Conservation (phyloP, 2,888 invertebrate species). For the Pachydiplax longipennis region DNA sequence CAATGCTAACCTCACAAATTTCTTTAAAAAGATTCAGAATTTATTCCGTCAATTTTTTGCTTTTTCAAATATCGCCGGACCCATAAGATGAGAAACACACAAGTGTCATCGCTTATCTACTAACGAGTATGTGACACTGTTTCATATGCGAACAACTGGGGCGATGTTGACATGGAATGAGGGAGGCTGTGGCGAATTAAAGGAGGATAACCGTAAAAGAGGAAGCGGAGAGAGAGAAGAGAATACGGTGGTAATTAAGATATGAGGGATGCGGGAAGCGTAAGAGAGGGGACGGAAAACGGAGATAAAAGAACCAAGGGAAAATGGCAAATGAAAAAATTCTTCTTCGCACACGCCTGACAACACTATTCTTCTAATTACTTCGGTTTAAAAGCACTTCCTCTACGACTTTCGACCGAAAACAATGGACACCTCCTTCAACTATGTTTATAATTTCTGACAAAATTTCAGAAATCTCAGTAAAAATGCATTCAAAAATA, state of each 20-base stretch:
- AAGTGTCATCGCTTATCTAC: background rate
- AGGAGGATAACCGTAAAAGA: background rate
- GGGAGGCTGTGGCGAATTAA: background rate
- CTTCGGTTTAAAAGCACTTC: no score
- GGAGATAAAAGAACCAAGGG: background rate
- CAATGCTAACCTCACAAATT: no score
- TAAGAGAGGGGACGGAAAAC: background rate
- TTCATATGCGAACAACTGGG: background rate
- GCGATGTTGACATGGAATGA: background rate
- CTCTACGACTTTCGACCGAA: no score
- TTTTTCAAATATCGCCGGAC: no score
- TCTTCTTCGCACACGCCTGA: no score
- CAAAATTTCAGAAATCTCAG: no score
- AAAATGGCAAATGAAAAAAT: background rate
- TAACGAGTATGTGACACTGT: background rate
- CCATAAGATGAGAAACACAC: background rate
- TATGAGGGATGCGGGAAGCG: background rate
- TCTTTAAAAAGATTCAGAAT: no score
- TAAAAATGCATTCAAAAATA: no score
- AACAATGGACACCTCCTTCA: no score
- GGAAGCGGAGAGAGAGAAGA: background rate
- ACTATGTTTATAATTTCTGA: no score
- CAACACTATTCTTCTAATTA: no score
- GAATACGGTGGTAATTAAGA: background rate
- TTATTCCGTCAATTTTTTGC: no score